Percentiles rank a stretch among this genome's conserved stretches.
phyloP scores from a whole-genome alignment of 2,113 vertebrate species.

The Bolborhynchus lineola region DNA sequence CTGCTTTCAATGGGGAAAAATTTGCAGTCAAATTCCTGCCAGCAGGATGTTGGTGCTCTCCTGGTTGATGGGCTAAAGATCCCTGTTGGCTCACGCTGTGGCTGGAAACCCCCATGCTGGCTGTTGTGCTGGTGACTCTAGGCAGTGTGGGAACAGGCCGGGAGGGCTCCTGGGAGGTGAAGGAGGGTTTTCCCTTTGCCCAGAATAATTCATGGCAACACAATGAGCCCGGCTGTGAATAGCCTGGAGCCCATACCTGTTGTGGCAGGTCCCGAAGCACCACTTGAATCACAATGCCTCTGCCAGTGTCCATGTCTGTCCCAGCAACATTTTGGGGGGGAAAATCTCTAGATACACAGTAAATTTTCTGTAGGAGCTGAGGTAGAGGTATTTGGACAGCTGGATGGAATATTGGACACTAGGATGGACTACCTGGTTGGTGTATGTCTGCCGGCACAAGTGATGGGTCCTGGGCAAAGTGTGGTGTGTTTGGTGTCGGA shows the following conservation, averaged over 20 bases:
- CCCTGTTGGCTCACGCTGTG: slow-evolving; percentile 74
- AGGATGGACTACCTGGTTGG: neutral
- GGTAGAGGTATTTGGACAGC: neutral
- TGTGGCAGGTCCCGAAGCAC: neutral
- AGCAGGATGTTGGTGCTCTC: slow-evolving; percentile 60
- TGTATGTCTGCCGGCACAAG: neutral
- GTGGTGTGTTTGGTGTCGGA: rapidly evolving
- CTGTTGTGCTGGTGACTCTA: neutral
- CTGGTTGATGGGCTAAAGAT: slow-evolving; percentile 71
- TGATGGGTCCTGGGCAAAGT: neutral
- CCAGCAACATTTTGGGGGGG: rapidly evolving
- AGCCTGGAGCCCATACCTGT: neutral
- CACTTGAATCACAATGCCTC: neutral
- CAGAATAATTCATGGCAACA: neutral
- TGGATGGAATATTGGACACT: neutral
- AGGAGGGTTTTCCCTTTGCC: slow-evolving; percentile 57
- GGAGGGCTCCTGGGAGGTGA: neutral
- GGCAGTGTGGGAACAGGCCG: neutral
- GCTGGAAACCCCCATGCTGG: slow-evolving; percentile 59
- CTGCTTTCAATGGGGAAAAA: slow-evolving; percentile 60
- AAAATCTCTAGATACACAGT: neutral
- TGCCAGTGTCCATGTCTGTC: neutral
- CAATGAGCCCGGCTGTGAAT: slow-evolving; percentile 53
- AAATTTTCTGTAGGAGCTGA: neutral
- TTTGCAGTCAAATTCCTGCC: slow-evolving; percentile 74